These are phyloP conservation scores for Andrena bucephala DNA, from an alignment of 2,888 invertebrate genomes.

Conservation along the genomic window DNA sequence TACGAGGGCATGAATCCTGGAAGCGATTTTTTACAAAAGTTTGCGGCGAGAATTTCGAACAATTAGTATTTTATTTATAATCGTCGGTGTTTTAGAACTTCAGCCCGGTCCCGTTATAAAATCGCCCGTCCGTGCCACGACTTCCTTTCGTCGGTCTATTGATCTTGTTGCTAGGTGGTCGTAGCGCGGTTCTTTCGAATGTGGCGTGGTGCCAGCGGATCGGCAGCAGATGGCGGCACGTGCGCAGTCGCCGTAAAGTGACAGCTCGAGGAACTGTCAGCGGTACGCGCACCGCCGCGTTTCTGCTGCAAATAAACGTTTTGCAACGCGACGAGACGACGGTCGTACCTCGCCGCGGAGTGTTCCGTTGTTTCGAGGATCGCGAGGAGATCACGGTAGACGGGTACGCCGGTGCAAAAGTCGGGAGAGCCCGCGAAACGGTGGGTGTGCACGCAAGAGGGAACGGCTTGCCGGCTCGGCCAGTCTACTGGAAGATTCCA, in stretches of 20 bases:
- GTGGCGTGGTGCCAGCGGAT: not conserved
- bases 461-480: slow-evolving; percentile 83
- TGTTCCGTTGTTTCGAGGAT: slow-evolving; percentile 24
- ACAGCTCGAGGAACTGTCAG: slow-evolving; percentile 81
- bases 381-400: slow-evolving; percentile 9
- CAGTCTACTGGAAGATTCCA: slow-evolving; percentile 85
- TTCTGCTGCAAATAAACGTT: slow-evolving; percentile 76
- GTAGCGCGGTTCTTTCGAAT: slow-evolving; percentile 61
- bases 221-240: slow-evolving; percentile 68
- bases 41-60: not conserved
- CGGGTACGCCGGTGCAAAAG: slow-evolving; percentile 49
- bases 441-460: slow-evolving; percentile 82
- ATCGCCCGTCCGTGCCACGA: not conserved
- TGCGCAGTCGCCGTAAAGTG: slow-evolving; percentile 65
- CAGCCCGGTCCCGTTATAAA: not conserved
- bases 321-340: slow-evolving; percentile 51
- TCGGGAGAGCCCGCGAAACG: slow-evolving; percentile 62
- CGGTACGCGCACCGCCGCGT: slow-evolving; percentile 72
- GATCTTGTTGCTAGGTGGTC: slow-evolving; percentile 79
- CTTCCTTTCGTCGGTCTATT: slow-evolving; percentile 52
- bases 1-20: not conserved
- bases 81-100: not conserved
- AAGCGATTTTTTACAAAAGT: not conserved
- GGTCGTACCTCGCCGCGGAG: slow-evolving; percentile 21
- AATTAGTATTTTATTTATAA: not conserved